Evolutionary conservation across 1,140 invertebrate genomes (phyloP), one percentile per base, ranked within the genome.

Genomic region (Trypoxylus dichotomus): DNA sequence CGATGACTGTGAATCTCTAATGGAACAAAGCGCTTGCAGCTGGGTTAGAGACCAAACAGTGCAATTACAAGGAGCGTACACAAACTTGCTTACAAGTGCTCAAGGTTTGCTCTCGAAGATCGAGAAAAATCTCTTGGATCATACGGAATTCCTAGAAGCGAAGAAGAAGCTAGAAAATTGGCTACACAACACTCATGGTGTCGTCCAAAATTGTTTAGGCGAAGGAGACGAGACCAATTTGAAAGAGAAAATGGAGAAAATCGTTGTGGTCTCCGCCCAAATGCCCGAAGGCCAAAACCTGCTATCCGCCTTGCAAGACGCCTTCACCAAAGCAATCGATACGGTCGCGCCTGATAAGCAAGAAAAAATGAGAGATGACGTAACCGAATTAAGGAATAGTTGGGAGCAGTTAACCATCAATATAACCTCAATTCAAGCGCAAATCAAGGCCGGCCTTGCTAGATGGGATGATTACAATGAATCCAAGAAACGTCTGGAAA

Each of bases 281-380:
- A 90, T 95, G 82, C 93, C 93, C 1, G 94, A 95, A 89, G 96
- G 95, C n/a, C 94, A 96, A 85, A 93, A 95, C 84, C 86, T 97
- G 24, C 85, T 97, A 73, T 90, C 92, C 1, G 89, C 91, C 21
- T 86, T 96, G 25, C 94, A 95, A 87, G 94, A 95, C 81, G 92
- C 93, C 21, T 97, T 95, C 83, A 92, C 93, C 7, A 95, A 94
- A 87, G 94, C 95, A 2, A 91, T 95, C 0, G 94, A 95, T 80
- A 93, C 93, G 32, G 92, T 93, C 5, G 92, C 94, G 24, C 89
- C 91, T 11, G 93, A 95, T 78, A 93, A 94, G 85, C 94, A 96
- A 85, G 93, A 95, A 78, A 87, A 89, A 58, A 84, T 96, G 15
- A 88, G 94, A 82, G 91, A 92, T 32, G 91, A 94, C 76, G 93